Base-by-base conservation (phyloP, 2,797 vertebrate genomes). In the Eremophila alpestris region DNA sequence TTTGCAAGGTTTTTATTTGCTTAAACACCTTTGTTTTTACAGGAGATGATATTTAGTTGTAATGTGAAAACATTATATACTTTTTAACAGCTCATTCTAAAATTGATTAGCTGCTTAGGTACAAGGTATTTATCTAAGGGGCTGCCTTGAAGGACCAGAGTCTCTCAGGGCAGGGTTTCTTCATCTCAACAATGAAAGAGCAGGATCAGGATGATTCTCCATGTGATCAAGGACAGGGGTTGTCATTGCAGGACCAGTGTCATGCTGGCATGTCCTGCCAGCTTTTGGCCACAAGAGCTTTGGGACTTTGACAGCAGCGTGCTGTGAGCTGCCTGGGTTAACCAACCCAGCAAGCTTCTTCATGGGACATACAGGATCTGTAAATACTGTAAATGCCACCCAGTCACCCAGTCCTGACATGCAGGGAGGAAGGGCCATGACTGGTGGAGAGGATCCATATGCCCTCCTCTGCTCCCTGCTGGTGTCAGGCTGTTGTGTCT, bases 11-110 rank as follows among this genome's bases (percentile, higher is more conserved):
- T 95, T 97, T 94, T 94, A 95, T 95, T 95, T 95, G 68, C 64
- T 80, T 92, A 88, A 63, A 94, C 88, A 93, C 54, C n/a, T 95
- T 87, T 94, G 76, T 93, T 91, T 94, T 92, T 81, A 83, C 59
- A 83, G 84, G 46, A 92, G 52, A 87, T 96, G 74, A 88, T 90
- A 97, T 95, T 97, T 95, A 94, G 63, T 77, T 95, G 62, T 93
- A 89, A 81, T 11, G 45, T 89, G 76, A 94, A 77, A 95, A 85
- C 34, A 71, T 95, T 79, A 89, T 87, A 68, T 91, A 80, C n/a
- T 75, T 41, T 83, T 95, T 93, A 95, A 96, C 92, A 92, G 69
- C 77, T 90, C 86, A 87, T 94, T 96, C 83, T 77, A 91, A 96
- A 93, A 93, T 77, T 93, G 94, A 95, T 97, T 92, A 94, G 94